phyloP scores from a whole-genome alignment of 2,797 vertebrate genomes.

The Scomberomorus guttatus region DNA sequence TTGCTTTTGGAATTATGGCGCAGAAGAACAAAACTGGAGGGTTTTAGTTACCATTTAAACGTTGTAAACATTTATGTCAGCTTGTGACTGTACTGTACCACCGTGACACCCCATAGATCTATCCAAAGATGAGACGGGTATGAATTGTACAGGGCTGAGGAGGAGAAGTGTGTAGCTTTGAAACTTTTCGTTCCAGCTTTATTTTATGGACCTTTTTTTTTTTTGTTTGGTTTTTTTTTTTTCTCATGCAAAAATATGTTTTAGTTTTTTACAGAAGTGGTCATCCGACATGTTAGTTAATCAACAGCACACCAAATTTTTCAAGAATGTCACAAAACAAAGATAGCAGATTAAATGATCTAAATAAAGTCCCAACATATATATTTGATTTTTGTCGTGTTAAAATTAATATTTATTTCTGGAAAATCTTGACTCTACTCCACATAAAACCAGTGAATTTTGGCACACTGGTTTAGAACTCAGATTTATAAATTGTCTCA shows the following conservation, averaged over 20 bases:
- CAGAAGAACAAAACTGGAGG: conserved; percentile 63
- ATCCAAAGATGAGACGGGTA: conserved; percentile 73
- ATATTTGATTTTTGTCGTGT: not conserved
- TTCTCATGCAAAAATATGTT: conserved; percentile 23
- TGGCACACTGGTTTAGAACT: conserved; percentile 8
- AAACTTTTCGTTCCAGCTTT: conserved; percentile 64
- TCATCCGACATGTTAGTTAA: conserved; percentile 16
- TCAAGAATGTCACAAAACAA: conserved; percentile 5
- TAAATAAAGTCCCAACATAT: conserved; percentile 1
- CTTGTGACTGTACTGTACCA: conserved; percentile 42
- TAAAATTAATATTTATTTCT: not conserved
- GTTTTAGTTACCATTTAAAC: conserved; percentile 23
- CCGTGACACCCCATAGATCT: conserved; percentile 25
- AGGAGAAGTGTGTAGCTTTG: conserved; percentile 42
- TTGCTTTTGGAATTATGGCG: conserved; percentile 13
- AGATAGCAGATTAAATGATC: not conserved
- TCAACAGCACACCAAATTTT: conserved; percentile 37
- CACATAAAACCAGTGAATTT: not conserved
- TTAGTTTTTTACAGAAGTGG: not conserved
- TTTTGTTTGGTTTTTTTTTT: conserved; percentile 16
- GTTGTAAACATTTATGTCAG: conserved; percentile 33
- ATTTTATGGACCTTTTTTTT: conserved; percentile 38
- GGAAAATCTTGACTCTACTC: not conserved
- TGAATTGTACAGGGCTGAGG: conserved; percentile 31
- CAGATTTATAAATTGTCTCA: conserved; percentile 3